phyloP scores from a whole-genome alignment of 2,888 invertebrate species.

The Chrysodeixis includens region DNA sequence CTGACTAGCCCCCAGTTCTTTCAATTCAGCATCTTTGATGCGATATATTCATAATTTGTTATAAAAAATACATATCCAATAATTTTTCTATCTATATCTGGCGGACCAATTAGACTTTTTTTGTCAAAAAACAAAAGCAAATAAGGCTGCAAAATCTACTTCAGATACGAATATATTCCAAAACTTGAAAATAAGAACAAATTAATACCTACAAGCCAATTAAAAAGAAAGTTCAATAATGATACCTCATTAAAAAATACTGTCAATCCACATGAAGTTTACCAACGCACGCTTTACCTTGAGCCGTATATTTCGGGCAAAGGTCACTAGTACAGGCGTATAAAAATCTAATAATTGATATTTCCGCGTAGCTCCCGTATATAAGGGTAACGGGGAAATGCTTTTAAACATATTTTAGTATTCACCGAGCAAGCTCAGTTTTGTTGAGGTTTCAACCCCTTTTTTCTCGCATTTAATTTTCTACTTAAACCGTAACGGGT shows the following conservation, averaged over 20 bases:
- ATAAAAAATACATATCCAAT: too few relatives aligned
- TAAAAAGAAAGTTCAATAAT: neutral
- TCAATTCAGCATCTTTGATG: too few relatives aligned
- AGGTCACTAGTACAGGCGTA: neutral
- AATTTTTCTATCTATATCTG: too few relatives aligned
- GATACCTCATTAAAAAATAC: neutral
- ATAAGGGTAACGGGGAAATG: constrained; percentile 7
- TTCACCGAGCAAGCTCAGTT: constrained; percentile 1
- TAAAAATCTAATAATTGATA: constrained; percentile 11
- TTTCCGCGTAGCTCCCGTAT: constrained; percentile 2
- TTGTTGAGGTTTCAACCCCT: constrained; percentile 1
- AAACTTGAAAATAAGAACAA: neutral
- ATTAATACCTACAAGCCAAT: neutral
- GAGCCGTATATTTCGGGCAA: constrained; percentile 1
- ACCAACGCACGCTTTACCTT: neutral
- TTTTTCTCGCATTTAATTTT: constrained; percentile 4
- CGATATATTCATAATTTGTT: too few relatives aligned
- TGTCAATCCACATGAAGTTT: neutral
- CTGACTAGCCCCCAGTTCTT: too few relatives aligned
- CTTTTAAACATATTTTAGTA: constrained; percentile 8
- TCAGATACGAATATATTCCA: neutral
- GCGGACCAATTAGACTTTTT: too few relatives aligned
- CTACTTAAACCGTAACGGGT: neutral
- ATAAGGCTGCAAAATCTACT: too few relatives aligned
- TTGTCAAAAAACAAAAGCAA: too few relatives aligned